These are phyloP conservation scores for Lucinisca nassula DNA, from an alignment of 2,888 invertebrate species.

Conservation along the genomic window DNA sequence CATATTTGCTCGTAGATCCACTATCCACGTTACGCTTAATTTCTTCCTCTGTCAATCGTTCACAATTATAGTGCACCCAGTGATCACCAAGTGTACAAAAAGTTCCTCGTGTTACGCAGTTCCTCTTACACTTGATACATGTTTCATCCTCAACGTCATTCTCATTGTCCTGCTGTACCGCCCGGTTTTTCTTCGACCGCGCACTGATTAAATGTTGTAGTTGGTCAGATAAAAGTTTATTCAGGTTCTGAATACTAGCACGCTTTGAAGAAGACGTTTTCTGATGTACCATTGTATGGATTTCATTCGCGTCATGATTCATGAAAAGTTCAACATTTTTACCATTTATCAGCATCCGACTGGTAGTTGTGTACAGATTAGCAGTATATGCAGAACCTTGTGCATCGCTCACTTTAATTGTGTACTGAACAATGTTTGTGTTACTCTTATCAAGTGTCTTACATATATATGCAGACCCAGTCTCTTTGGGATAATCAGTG, in stretches of 20 bases:
- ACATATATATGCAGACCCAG: background rate
- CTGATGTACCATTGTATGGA: background rate
- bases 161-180: background rate
- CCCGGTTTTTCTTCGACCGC: background rate
- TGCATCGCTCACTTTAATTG: background rate
- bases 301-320: background rate
- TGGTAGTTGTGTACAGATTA: background rate
- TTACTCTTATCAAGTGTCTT: background rate
- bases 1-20: background rate
- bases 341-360: background rate
- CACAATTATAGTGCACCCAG: constrained; percentile 22
- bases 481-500: background rate
- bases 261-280: background rate
- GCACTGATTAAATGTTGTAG: background rate
- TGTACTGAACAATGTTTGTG: background rate
- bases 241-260: background rate
- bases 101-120: background rate
- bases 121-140: constrained; percentile 11
- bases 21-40: background rate
- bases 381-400: background rate
- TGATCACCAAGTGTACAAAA: background rate
- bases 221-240: background rate
- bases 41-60: background rate
- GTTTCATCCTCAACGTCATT: background rate
- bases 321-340: background rate